A percentile compares a stretch with the other conserved stretches of the same genome.
Evolutionary conservation across 2,113 vertebrate genomes (phyloP).

Genomic region (Condylura cristata): DNA sequence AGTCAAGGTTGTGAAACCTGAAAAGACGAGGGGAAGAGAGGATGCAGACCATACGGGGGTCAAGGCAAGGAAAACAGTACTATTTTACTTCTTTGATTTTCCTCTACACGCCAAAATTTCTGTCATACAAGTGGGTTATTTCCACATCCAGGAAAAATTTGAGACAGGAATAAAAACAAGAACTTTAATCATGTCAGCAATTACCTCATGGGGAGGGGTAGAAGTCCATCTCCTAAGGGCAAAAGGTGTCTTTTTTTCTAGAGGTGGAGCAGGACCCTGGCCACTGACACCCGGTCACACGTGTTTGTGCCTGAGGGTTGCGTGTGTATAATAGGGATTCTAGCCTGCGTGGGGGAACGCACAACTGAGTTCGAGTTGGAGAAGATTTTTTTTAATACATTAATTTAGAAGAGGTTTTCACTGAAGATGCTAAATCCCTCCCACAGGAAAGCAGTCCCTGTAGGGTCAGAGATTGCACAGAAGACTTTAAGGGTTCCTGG

Average conservation of each 20-base stretch:
- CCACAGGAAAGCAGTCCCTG: not conserved
- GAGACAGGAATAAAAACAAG: not conserved
- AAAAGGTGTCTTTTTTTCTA: constrained; percentile 16
- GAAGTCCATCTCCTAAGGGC: not conserved
- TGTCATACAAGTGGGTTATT: not conserved
- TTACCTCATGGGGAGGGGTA: not conserved
- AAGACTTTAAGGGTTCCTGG: not conserved
- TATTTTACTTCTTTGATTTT: constrained; percentile 3
- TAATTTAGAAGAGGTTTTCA: constrained; percentile 35
- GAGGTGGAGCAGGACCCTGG: not conserved
- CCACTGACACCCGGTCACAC: not conserved
- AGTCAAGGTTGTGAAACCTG: not conserved
- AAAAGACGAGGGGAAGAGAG: not conserved
- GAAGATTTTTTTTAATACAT: constrained; percentile 22
- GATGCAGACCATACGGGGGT: not conserved
- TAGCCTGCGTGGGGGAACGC: not conserved
- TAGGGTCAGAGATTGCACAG: not conserved
- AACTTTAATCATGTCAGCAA: not conserved
- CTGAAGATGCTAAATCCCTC: constrained; percentile 30
- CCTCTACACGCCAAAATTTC: not conserved
- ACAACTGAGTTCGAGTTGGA: constrained; percentile 22
- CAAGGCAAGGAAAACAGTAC: not conserved
- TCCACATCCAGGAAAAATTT: constrained; percentile 38
- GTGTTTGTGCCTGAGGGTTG: too few relatives aligned
- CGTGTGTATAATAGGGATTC: not conserved